Evolutionary conservation across 2,797 vertebrate genomes (phyloP).

Genomic region (Microctenopoma steveboyesi): DNA sequence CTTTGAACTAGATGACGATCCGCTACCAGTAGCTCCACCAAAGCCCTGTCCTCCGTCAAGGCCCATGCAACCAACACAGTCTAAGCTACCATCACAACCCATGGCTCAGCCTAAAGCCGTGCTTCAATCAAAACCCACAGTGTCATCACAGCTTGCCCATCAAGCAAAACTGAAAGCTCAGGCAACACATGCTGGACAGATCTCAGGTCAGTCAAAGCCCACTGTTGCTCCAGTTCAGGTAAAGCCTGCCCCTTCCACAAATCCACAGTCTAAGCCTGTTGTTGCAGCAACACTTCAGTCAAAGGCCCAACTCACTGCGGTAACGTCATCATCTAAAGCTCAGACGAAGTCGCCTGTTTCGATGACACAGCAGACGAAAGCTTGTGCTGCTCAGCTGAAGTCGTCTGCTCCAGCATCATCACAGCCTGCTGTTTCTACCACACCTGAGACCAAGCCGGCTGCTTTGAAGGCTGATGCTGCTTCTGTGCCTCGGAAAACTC

Average conservation of each 20-base stretch:
- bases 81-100: slow-evolving; percentile 35
- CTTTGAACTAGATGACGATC: slow-evolving; percentile 85
- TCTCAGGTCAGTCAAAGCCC: slow-evolving; percentile 64
- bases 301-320: slow-evolving; percentile 23
- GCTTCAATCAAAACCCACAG: slow-evolving; percentile 27
- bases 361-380: slow-evolving; percentile 27
- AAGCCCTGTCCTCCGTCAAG: slow-evolving; percentile 37
- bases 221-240: slow-evolving; percentile 26
- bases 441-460: slow-evolving; percentile 40
- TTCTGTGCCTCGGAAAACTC: slow-evolving; percentile 35
- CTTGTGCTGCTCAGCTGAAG: slow-evolving; percentile 34
- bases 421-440: slow-evolving; percentile 23
- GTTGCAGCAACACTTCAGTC: slow-evolving; percentile 23
- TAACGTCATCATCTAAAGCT: slow-evolving; percentile 26
- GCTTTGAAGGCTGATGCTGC: slow-evolving; percentile 4
- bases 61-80: slow-evolving; percentile 21
- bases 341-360: slow-evolving; percentile 29
- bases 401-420: slow-evolving; percentile 1
- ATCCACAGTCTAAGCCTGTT: slow-evolving; percentile 25
- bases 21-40: slow-evolving; percentile 48
- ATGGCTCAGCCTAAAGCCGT: slow-evolving; percentile 31
- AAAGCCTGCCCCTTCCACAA: slow-evolving; percentile 30
- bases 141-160: slow-evolving; percentile 40
- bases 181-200: slow-evolving; percentile 41
- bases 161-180: slow-evolving; percentile 58